phyloP scores from a whole-genome alignment of 2,113 vertebrate genomes.

The Pollachius pollachius region DNA sequence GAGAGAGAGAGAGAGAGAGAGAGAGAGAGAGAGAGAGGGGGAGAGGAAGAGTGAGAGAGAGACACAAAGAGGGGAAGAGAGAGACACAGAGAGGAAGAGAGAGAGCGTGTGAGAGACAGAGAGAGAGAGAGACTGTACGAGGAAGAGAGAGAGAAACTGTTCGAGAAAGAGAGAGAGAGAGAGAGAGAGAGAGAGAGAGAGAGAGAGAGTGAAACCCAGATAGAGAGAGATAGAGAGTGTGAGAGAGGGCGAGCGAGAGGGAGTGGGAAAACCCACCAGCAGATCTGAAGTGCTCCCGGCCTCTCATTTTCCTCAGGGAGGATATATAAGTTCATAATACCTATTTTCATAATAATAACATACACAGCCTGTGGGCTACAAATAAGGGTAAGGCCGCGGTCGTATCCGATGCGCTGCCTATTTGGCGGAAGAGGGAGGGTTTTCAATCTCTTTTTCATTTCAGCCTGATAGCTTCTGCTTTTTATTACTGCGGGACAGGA shows the following conservation, averaged over 20 bases:
- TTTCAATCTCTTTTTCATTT: constrained; percentile 76
- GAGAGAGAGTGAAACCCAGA: no score
- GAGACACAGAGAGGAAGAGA: no score
- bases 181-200: no score
- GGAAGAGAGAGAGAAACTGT: not conserved
- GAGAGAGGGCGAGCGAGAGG: not conserved
- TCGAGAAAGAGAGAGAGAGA: not conserved
- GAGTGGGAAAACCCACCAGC: not conserved
- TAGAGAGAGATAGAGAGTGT: no score
- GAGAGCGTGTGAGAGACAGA: not conserved
- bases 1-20: not conserved
- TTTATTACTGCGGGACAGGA: constrained; percentile 67
- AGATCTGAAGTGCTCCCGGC: constrained; percentile 22
- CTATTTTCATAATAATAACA: constrained; percentile 56
- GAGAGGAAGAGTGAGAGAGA: no score
- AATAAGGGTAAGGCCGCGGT: constrained; percentile 43
- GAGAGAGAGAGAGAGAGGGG: not conserved
- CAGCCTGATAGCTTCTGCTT: constrained; percentile 65
- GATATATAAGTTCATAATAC: constrained; percentile 58
- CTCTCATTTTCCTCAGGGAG: constrained; percentile 42
- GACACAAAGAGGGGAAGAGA: no score
- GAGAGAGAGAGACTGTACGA: not conserved
- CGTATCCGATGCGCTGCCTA: constrained; percentile 47
- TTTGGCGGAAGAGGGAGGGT: constrained; percentile 55
- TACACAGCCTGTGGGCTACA: constrained; percentile 63